Base-by-base conservation (phyloP, 2,888 invertebrate genomes). In the Ophioninae sp. region DNA sequence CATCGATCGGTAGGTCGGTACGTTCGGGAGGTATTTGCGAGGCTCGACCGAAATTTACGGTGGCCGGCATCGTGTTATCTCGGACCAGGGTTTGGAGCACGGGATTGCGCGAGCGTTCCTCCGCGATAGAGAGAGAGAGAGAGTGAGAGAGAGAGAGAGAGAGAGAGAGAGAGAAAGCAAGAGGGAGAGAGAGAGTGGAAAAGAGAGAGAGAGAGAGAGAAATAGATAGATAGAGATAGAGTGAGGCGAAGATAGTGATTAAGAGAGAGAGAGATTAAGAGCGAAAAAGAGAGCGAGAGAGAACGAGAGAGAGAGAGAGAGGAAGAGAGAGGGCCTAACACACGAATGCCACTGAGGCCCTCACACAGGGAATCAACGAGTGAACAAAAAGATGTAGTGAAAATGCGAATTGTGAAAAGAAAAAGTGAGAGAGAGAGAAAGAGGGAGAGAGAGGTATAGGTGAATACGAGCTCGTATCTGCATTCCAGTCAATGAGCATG, bases 401-500 rank as follows among this genome's bases (percentile, higher is more conserved):
- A 74, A 79, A 64, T n/a, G 73, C 30, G 44, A 44, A 10, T 37
- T 23, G 77, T n/a, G 8, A 30, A 41, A 80, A 61, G 76, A 86
- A 83, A 81, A 75, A 83, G 71, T 75, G 82, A 80, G 78, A 67
- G 63, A 76, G 59, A 23, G 75, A 23, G 51, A 39, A 73, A 17
- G 22, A 61, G 64, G 71, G 68, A 86, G 84, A 83, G 79, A 83
- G 75, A 79, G 81, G 77, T 85, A 78, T 82, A 82, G 82, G 61
- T 61, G 78, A 82, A 82, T 69, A 68, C 79, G 74, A 82, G 76
- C 79, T 81, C 86, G 86, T 90, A 90, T 90, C 90, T 90, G 87
- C 89, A 89, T 90, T 90, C 90, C 90, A 90, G 89, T 87, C 90
- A 87, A 89, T 89, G 89, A 90, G 86, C 90, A 89, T 86, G 80